Evolutionary conservation across 2,797 vertebrate species (phyloP).

Genomic region (Furcifer pardalis): DNA sequence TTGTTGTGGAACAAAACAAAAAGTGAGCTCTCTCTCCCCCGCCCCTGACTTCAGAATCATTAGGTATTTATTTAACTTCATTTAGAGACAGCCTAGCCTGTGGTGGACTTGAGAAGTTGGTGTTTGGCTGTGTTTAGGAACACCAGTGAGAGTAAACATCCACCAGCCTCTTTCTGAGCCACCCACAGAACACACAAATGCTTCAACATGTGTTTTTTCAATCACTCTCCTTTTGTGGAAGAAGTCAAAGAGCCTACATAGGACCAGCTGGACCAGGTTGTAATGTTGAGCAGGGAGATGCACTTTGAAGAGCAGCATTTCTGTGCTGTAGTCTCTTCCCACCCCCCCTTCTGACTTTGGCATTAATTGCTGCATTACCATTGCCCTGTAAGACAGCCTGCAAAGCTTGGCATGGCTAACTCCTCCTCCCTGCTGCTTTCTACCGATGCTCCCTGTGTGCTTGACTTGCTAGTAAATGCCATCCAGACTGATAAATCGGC

Average conservation of each 20-base stretch:
- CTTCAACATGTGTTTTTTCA: neutral
- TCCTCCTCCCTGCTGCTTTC: constrained; percentile 27
- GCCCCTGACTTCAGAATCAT: neutral
- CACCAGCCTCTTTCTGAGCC: neutral
- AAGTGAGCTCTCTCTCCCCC: neutral
- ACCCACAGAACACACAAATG: neutral
- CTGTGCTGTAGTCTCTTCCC: constrained; percentile 37
- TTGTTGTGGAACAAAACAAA: neutral
- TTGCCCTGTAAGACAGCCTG: constrained; percentile 53
- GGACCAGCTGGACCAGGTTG: constrained; percentile 16
- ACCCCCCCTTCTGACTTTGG: constrained; percentile 48
- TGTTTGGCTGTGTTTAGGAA: neutral
- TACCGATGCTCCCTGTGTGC: neutral
- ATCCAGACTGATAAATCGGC: constrained; percentile 1
- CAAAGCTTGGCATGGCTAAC: constrained; percentile 45
- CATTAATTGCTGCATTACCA: constrained; percentile 66
- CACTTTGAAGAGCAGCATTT: constrained; percentile 28
- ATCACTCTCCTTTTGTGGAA: neutral
- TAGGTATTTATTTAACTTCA: neutral
- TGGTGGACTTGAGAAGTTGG: neutral
- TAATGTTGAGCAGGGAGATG: constrained; percentile 3
- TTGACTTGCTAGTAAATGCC: constrained; percentile 40
- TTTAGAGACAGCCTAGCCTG: neutral
- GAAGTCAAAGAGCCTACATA: constrained; percentile 30
- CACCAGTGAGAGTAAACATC: neutral